These are phyloP conservation scores for Pluvianellus socialis DNA, from an alignment of 2,113 vertebrate genomes.

Conservation along the genomic window DNA sequence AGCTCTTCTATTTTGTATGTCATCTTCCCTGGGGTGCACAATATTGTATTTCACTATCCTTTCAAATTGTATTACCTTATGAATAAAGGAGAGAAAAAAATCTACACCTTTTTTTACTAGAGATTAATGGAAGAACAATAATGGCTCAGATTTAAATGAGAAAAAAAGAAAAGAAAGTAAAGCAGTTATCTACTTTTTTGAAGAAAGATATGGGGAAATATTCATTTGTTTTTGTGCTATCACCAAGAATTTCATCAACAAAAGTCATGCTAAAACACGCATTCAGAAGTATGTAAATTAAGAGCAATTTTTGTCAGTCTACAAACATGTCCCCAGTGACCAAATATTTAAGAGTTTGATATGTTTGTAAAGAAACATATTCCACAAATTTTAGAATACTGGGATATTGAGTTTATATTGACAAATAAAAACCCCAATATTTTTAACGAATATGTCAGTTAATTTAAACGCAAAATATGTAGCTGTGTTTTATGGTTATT, in stretches of 20 bases:
- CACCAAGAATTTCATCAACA: background rate
- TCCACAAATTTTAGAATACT: background rate
- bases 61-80: conserved; percentile 51
- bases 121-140: background rate
- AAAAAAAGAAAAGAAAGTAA: background rate
- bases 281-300: background rate
- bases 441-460: background rate
- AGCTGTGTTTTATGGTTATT: background rate
- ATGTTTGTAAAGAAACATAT: background rate
- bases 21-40: conserved; percentile 18
- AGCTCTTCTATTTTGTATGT: conserved; percentile 34
- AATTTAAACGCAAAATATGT: background rate
- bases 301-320: background rate
- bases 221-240: background rate
- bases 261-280: background rate
- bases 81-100: background rate
- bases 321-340: background rate
- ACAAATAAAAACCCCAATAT: background rate
- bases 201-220: background rate
- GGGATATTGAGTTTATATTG: background rate
- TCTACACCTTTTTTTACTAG: conserved; percentile 27
- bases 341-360: background rate
- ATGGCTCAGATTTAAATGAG: background rate
- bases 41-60: conserved; percentile 48
- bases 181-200: background rate